Conservation (phyloP, 2,797 vertebrate genomes). For the Lerista edwardsae region DNA sequence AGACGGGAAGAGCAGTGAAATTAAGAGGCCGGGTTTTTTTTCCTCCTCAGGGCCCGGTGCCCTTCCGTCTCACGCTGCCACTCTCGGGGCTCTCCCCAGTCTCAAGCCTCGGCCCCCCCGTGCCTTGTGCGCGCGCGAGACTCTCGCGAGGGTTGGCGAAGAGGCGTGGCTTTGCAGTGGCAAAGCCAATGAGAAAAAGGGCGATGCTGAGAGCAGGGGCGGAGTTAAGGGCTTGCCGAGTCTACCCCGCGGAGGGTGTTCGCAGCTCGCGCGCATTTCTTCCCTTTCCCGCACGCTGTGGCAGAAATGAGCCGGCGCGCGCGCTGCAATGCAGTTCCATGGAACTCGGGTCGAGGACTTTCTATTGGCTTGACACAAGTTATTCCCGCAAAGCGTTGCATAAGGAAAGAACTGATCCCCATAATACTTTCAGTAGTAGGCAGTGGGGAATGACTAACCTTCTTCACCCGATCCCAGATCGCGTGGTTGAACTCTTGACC, state of each 20-base stretch:
- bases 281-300: fast-evolving
- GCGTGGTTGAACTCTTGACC: too few relatives aligned
- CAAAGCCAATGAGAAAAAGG: constrained; percentile 1
- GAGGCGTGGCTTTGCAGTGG: not conserved
- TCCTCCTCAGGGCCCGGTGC: not conserved
- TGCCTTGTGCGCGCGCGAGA: not conserved
- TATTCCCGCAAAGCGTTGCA: not conserved
- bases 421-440: too few relatives aligned
- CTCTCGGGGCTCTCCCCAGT: constrained; percentile 29
- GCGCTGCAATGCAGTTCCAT: not conserved
- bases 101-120: constrained; percentile 26
- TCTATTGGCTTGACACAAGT: not conserved
- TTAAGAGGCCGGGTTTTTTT: not conserved
- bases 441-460: too few relatives aligned
- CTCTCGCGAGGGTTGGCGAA: constrained; percentile 48
- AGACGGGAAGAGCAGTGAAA: not conserved
- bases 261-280: too few relatives aligned
- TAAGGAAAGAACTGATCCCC: too few relatives aligned
- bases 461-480: too few relatives aligned
- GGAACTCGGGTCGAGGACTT: not conserved
- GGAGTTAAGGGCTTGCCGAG: fast-evolving
- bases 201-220: not conserved
- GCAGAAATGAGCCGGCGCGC: not conserved
- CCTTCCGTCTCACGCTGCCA: constrained; percentile 4
- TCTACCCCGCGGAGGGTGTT: not conserved